Base-by-base conservation (phyloP, 2,797 vertebrate genomes). In the Naso thynnoides region DNA sequence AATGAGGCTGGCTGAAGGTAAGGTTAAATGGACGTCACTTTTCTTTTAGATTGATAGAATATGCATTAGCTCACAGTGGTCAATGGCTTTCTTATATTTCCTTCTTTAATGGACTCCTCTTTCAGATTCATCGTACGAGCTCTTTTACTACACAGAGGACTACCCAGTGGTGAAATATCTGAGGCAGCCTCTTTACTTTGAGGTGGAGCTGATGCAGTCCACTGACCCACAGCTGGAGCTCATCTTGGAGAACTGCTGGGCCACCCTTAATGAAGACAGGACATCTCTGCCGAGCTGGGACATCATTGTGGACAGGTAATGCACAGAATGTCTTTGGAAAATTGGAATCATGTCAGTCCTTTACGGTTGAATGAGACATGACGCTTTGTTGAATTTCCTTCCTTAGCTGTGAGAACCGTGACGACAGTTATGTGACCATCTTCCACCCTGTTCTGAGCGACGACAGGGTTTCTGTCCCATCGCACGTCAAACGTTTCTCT, bases 401-500 rank as follows among this genome's bases (percentile, higher is more conserved):
- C 7, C 2, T 21, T 29, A 96, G 95, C 29, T 96, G 95, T 78
- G 84, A 69, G 44, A 95, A 95, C 71, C 71, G 1, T 0, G 87
- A 86, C 0, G 95, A 95, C 65, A 0, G 50, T 39, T 92, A 93
- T 5, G 3, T 58, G 2, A 93, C 94, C 0, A 0, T 73, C 9
- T 90, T 95, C 57, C 89, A 90, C 47, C 78, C 87, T 0, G 85
- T 94, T 2, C 1, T 11, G 1, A 49, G 54, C 0, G 70, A 92
- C 2, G 0, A 27, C 18, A 83, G 85, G 68, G 85, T 93, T 38
- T 71, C 42, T 1, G 49, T 94, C 74, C 94, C 94, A 19, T 89
- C 88, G 27, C 95, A 96, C 11, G 0, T 95, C n/a, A 97, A 96
- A 77, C 95, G 91, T 62, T 97, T 97, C 85, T 95, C 96, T 74